phyloP scores from a whole-genome alignment of 35 echinoderm and acorn worm species.

The Anneissia japonica region DNA sequence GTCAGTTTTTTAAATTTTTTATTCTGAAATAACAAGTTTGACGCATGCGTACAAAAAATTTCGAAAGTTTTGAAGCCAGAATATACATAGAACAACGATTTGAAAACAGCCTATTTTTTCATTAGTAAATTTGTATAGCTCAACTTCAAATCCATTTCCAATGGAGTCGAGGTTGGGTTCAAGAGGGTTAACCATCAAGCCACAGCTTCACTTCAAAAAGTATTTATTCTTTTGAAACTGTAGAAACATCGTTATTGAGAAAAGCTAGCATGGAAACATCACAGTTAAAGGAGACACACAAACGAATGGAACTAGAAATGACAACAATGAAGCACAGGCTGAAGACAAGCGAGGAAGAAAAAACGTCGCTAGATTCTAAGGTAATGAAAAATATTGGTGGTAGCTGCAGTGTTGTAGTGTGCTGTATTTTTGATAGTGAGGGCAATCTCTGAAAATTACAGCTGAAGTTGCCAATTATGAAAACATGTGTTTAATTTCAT shows the following conservation, averaged over 20 bases:
- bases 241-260: not conserved
- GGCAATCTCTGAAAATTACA: not conserved
- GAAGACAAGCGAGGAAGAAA: conserved; percentile 53
- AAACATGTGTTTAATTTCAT: too few species aligned
- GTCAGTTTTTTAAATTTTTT: too few species aligned
- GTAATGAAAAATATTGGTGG: conserved; percentile 26
- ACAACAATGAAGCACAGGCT: conserved; percentile 60
- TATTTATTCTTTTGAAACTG: not conserved
- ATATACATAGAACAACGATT: too few species aligned
- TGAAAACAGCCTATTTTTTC: too few species aligned
- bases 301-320: conserved; percentile 48
- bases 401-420: not conserved
- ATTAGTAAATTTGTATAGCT: too few species aligned
- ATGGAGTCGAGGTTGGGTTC: too few species aligned
- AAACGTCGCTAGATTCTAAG: conserved; percentile 31
- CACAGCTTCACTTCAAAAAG: too few species aligned
- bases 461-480: not conserved
- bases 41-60: too few species aligned
- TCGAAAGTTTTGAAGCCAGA: too few species aligned
- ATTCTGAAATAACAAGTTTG: too few species aligned
- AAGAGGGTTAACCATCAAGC: too few species aligned
- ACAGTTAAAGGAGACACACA: conserved; percentile 45
- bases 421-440: not conserved
- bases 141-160: too few species aligned
- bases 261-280: not conserved